Conservation (phyloP, 2,888 invertebrate genomes). For the Scrobipalpa atriplicella region DNA sequence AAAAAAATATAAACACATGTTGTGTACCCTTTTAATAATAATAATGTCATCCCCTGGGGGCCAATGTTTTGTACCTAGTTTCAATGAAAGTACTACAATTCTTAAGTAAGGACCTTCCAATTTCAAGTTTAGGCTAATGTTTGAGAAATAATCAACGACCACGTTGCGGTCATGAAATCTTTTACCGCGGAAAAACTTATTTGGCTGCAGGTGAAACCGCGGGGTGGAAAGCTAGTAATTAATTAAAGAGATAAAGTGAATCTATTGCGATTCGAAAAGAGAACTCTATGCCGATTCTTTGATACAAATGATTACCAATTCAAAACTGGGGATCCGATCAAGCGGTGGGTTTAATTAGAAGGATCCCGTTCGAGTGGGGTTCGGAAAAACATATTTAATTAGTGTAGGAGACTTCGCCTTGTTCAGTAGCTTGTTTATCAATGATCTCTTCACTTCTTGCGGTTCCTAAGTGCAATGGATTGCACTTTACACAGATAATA, state of each 20-base stretch:
- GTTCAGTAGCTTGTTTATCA: slow-evolving; percentile 38
- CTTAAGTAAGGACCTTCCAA: no score
- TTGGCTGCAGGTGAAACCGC: no score
- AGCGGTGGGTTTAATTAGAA: slow-evolving; percentile 71
- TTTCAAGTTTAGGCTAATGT: no score
- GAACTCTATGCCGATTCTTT: slow-evolving; percentile 66
- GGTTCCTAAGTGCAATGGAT: background rate
- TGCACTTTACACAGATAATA: background rate
- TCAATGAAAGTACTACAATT: no score
- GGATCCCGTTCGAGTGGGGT: slow-evolving; percentile 49
- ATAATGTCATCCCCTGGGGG: no score
- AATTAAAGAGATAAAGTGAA: slow-evolving; percentile 41
- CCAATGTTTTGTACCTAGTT: no score
- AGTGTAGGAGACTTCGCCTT: slow-evolving; percentile 40
- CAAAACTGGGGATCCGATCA: slow-evolving; percentile 63
- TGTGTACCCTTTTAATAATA: no score
- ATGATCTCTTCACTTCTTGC: slow-evolving; percentile 37
- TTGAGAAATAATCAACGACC: no score
- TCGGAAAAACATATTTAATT: slow-evolving; percentile 51
- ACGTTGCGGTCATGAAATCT: no score
- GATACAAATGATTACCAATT: slow-evolving; percentile 78
- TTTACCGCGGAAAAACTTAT: no score
- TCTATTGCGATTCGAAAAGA: slow-evolving; percentile 36
- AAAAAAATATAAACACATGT: no score
- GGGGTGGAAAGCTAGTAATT: slow-evolving; percentile 37